A percentile compares a stretch with the other conserved stretches of the same genome.
These are phyloP conservation scores for Gymnoscopelus microlampas DNA, from an alignment of 2,797 vertebrate species.

Conservation along the genomic window DNA sequence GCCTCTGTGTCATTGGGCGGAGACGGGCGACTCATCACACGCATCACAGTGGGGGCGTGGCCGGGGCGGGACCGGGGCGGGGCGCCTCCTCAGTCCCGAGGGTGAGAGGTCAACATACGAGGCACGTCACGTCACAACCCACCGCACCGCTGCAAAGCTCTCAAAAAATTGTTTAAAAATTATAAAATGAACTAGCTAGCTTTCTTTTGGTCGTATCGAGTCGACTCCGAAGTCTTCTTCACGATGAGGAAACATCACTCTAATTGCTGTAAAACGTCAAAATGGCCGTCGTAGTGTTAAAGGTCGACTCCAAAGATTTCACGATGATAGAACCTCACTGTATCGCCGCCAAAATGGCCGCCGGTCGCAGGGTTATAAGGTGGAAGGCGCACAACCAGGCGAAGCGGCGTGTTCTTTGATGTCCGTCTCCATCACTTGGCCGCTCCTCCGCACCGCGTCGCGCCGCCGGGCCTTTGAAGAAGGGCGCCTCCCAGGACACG, in stretches of 20 bases:
- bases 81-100: not conserved
- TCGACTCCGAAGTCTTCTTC: not conserved
- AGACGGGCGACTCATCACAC: slow-evolving; percentile 92
- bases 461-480: slow-evolving; percentile 54
- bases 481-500: slow-evolving; percentile 49
- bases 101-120: slow-evolving; percentile 44
- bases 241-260: too few species aligned
- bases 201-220: slow-evolving; percentile 4
- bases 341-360: slow-evolving; percentile 1
- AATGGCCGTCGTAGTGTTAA: not conserved
- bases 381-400: slow-evolving; percentile 41
- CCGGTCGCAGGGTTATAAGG: slow-evolving; percentile 12
- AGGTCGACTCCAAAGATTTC: not conserved
- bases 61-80: slow-evolving; percentile 38
- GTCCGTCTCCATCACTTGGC: slow-evolving; percentile 62
- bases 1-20: slow-evolving; percentile 88
- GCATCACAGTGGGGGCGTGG: slow-evolving; percentile 79
- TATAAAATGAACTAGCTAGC: not conserved
- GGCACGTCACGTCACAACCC: not conserved
- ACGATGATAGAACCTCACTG: too few species aligned
- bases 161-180: not conserved
- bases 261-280: slow-evolving; percentile 4
- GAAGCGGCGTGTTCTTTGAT: slow-evolving; percentile 42
- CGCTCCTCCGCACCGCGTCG: slow-evolving; percentile 53
- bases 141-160: too few species aligned